Conservation (phyloP, 2,113 vertebrate species). For the Eonycteris spelaea region DNA sequence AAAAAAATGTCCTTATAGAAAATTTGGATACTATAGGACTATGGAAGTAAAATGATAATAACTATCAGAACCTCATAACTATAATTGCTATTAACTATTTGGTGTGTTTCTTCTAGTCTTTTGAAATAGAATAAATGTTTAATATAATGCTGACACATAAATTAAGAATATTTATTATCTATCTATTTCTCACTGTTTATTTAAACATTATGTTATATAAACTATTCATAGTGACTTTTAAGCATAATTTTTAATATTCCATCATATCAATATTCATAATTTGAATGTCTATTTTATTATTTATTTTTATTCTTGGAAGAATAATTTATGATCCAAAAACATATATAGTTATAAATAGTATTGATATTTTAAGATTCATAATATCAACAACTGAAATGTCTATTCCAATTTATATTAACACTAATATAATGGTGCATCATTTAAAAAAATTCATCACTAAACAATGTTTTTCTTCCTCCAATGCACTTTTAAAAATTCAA, state of each 20-base stretch:
- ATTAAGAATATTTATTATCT: not conserved
- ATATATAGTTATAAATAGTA: not conserved
- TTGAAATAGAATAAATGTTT: conserved; percentile 13
- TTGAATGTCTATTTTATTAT: not conserved
- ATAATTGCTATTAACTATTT: not conserved
- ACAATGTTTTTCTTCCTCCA: not conserved
- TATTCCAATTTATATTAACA: not conserved
- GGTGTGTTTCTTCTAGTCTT: not conserved
- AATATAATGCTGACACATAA: not conserved
- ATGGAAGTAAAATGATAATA: not conserved
- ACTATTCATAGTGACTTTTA: not conserved
- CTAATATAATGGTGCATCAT: not conserved
- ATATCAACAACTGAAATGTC: not conserved
- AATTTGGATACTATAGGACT: not conserved
- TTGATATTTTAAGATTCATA: not conserved
- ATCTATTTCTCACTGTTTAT: not conserved
- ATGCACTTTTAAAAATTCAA: not conserved
- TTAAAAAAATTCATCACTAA: not conserved
- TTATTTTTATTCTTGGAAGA: not conserved
- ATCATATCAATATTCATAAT: not conserved
- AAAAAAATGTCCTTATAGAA: not conserved
- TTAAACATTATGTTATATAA: not conserved
- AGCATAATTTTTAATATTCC: not conserved
- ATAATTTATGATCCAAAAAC: not conserved
- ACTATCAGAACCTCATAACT: not conserved